These are phyloP conservation scores for Semaprochilodus insignis DNA, from an alignment of 2,797 vertebrate genomes.

Conservation along the genomic window DNA sequence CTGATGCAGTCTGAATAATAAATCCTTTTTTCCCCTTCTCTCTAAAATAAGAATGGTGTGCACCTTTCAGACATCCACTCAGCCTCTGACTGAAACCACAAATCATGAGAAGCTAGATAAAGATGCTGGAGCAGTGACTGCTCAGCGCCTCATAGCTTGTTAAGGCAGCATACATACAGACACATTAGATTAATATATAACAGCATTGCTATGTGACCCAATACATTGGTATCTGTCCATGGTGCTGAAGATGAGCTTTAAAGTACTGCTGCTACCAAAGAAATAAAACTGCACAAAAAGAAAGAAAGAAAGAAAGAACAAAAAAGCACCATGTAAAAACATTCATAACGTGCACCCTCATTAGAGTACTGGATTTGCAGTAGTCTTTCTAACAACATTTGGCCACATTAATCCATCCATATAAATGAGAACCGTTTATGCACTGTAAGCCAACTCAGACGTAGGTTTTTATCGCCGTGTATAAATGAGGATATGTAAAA, in stretches of 20 bases:
- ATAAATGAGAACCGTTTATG: too few species aligned
- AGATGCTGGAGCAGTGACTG: neutral
- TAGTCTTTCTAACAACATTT: too few species aligned
- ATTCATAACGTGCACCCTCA: too few species aligned
- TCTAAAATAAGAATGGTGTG: slow-evolving; percentile 23
- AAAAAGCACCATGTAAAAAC: too few species aligned
- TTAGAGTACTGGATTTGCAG: too few species aligned
- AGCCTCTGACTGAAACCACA: neutral
- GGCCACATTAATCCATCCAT: too few species aligned
- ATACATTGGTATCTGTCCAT: neutral
- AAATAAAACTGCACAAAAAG: too few species aligned
- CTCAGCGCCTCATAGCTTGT: neutral
- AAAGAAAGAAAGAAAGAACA: neutral
- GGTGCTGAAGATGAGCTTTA: neutral
- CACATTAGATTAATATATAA: neutral
- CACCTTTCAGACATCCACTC: slow-evolving; percentile 14
- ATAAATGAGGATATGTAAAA: too few species aligned
- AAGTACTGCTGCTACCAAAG: neutral
- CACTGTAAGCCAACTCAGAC: too few species aligned
- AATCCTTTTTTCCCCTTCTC: slow-evolving; percentile 45
- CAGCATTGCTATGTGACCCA: neutral
- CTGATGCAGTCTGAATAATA: slow-evolving; percentile 70
- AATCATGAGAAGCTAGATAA: slow-evolving; percentile 3
- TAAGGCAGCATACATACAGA: neutral
- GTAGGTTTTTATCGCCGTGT: too few species aligned